Evolutionary conservation across 2,888 invertebrate genomes (phyloP).

Genomic region (Cecidostiba fungosa): DNA sequence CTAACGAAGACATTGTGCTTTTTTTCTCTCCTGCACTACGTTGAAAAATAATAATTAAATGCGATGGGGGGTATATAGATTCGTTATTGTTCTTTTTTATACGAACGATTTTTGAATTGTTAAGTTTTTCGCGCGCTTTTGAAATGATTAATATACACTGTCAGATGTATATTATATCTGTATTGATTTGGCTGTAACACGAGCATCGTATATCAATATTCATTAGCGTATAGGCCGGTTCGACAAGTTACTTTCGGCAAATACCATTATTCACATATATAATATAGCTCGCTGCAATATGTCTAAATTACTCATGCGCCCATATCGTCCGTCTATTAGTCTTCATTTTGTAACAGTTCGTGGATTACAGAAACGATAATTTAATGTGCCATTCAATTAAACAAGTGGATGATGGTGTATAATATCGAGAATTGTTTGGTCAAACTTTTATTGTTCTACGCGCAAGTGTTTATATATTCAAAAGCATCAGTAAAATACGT

Average conservation of each 20-base stretch:
- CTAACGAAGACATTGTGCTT: background rate
- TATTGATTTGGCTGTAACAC: conserved; percentile 23
- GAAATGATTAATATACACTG: background rate
- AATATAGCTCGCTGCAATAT: conserved; percentile 3
- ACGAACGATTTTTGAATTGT: too few species aligned
- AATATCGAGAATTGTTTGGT: background rate
- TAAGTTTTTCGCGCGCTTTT: background rate
- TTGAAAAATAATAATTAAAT: too few species aligned
- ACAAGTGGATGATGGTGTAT: background rate
- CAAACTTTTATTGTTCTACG: background rate
- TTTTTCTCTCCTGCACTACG: too few species aligned
- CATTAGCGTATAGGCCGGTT: background rate
- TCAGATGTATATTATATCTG: background rate
- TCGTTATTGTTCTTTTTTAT: too few species aligned
- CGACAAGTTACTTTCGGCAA: conserved; percentile 27
- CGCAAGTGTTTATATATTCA: background rate
- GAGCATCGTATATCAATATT: conserved; percentile 42
- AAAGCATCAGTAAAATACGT: background rate
- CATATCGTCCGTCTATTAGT: conserved; percentile 40
- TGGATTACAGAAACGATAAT: background rate
- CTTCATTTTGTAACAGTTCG: conserved; percentile 31
- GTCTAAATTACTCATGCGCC: conserved; percentile 37
- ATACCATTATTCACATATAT: conserved; percentile 39
- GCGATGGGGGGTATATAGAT: too few species aligned
- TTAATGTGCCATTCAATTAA: conserved; percentile 1